phyloP scores from a whole-genome alignment of 2,797 vertebrate genomes.

The Phoeniculus purpureus region DNA sequence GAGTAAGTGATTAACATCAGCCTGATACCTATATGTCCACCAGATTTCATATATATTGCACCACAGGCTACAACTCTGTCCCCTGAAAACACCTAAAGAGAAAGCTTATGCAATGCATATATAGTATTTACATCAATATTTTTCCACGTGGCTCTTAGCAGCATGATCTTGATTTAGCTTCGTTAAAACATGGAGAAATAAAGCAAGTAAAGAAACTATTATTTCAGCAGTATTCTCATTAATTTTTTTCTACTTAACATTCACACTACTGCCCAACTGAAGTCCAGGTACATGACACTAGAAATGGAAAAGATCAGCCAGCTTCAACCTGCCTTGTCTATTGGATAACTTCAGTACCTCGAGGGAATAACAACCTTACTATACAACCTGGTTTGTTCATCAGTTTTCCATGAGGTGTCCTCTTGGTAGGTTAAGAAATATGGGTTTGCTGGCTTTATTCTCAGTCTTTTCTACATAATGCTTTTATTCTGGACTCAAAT shows the following conservation, averaged over 20 bases:
- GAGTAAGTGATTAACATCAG: background rate
- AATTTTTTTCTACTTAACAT: background rate
- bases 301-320: background rate
- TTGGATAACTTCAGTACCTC: background rate
- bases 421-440: background rate
- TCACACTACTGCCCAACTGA: background rate
- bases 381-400: background rate
- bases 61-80: conserved; percentile 28
- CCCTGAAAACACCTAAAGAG: conserved; percentile 12
- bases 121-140: conserved; percentile 45
- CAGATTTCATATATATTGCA: conserved; percentile 30
- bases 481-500: background rate
- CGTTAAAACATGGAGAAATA: background rate
- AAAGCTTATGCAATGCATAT: conserved; percentile 45
- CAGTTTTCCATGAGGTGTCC: background rate
- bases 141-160: conserved; percentile 36
- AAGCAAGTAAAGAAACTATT: background rate
- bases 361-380: background rate
- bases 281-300: background rate
- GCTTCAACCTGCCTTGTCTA: background rate
- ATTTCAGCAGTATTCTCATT: background rate
- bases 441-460: background rate
- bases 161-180: conserved; percentile 41
- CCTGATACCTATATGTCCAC: background rate
- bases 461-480: background rate